A percentile compares a stretch with the other conserved stretches of the same genome.
phyloP scores from a whole-genome alignment of 2,888 invertebrate genomes.

The Tholera decimalis region DNA sequence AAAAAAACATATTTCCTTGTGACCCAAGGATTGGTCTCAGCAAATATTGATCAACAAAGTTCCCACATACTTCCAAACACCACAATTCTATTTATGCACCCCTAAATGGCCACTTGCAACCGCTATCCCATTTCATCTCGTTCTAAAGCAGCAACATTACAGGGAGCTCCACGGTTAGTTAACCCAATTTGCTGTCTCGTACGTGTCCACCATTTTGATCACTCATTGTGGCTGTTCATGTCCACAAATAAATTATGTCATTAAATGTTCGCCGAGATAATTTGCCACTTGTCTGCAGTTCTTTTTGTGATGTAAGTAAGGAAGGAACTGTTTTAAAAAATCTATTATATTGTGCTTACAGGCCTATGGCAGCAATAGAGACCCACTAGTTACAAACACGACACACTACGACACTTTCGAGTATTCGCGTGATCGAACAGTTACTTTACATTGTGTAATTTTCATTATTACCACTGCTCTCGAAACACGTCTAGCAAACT shows the following conservation, averaged over 20 bases:
- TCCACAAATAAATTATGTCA: constrained; percentile 54
- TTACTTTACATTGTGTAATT: too few relatives aligned
- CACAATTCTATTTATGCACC: not conserved
- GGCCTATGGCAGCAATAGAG: too few relatives aligned
- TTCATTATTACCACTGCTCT: too few relatives aligned
- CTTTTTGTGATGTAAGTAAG: not conserved
- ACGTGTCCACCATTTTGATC: constrained; percentile 59
- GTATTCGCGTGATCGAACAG: too few relatives aligned
- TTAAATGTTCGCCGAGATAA: constrained; percentile 38
- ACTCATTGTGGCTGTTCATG: constrained; percentile 44
- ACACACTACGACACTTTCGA: too few relatives aligned
- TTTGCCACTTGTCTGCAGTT: constrained; percentile 22
- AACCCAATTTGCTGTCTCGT: constrained; percentile 59
- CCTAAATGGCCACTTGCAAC: not conserved
- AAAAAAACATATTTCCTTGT: too few relatives aligned
- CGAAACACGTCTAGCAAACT: too few relatives aligned
- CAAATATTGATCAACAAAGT: not conserved
- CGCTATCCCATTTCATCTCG: not conserved
- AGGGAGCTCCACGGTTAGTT: constrained; percentile 43
- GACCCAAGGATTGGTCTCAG: too few relatives aligned
- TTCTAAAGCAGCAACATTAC: constrained; percentile 39
- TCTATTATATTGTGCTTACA: too few relatives aligned
- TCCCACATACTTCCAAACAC: not conserved
- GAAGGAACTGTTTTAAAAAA: not conserved
- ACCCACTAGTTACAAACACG: too few relatives aligned